phyloP scores from a whole-genome alignment of 2,888 invertebrate genomes.

The Amphipoea lucens region DNA sequence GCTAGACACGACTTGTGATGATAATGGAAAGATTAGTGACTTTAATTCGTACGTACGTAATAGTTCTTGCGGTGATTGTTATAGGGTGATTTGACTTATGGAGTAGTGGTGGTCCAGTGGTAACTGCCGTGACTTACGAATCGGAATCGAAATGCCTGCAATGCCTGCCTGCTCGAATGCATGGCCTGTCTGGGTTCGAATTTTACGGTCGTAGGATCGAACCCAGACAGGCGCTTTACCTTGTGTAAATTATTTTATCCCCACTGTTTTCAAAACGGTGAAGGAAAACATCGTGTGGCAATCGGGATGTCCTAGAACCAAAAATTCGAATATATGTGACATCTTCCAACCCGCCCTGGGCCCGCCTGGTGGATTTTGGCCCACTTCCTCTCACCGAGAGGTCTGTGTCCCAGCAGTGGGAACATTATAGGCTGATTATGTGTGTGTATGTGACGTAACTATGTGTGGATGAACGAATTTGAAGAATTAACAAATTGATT shows the following conservation, averaged over 20 bases:
- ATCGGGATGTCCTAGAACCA: background rate
- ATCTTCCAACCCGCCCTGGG: background rate
- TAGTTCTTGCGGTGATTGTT: conserved; percentile 1
- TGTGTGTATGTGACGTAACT: background rate
- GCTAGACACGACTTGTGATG: conserved; percentile 16
- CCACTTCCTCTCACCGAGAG: background rate
- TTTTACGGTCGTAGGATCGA: background rate
- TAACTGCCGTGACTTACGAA: background rate
- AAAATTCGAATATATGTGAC: background rate
- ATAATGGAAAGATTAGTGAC: conserved; percentile 5
- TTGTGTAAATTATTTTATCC: too few relatives aligned
- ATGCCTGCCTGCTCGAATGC: background rate
- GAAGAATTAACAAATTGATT: background rate
- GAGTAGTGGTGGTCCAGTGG: background rate
- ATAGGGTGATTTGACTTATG: background rate
- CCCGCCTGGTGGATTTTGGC: background rate
- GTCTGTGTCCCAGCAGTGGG: too few relatives aligned
- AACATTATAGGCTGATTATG: background rate
- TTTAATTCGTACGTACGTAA: background rate
- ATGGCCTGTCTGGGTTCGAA: background rate
- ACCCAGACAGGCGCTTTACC: too few relatives aligned
- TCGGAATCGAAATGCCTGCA: background rate
- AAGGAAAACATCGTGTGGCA: background rate
- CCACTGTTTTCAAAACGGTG: too few relatives aligned
- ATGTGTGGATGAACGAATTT: background rate